Evolutionary conservation across 64 coral and sea anemone species (phyloP).

Genomic region (Porites australiensis): DNA sequence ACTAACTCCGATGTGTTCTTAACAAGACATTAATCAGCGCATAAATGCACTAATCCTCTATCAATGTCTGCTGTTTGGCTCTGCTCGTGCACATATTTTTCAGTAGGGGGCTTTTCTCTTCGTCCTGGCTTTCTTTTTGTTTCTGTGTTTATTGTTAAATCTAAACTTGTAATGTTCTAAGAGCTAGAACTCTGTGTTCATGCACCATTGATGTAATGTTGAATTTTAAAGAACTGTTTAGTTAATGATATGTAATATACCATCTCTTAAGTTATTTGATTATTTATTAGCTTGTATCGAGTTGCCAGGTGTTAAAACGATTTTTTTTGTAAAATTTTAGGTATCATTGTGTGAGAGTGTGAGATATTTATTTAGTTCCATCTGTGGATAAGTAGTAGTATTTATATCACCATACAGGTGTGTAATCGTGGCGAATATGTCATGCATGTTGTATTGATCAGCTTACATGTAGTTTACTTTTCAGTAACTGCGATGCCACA

Average conservation of each 20-base stretch:
- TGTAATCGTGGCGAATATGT: background rate
- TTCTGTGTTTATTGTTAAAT: too few relatives aligned
- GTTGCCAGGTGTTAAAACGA: background rate
- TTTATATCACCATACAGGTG: conserved; percentile 19
- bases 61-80: too few relatives aligned
- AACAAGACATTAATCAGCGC: too few relatives aligned
- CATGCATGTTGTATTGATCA: background rate
- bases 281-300: background rate
- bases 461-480: background rate
- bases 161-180: too few relatives aligned
- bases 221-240: background rate
- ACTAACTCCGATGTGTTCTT: too few relatives aligned
- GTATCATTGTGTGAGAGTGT: background rate
- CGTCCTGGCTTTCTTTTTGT: too few relatives aligned
- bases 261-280: background rate
- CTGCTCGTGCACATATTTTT: too few relatives aligned
- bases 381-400: background rate
- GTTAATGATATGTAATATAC: background rate
- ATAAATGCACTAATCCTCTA: too few relatives aligned
- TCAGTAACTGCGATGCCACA: too few relatives aligned
- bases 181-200: too few relatives aligned
- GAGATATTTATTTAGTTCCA: background rate
- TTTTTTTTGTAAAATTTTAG: background rate
- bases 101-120: too few relatives aligned
- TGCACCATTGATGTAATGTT: too few relatives aligned